Conservation (phyloP, 2,888 invertebrate genomes). For the Noctua pronuba region DNA sequence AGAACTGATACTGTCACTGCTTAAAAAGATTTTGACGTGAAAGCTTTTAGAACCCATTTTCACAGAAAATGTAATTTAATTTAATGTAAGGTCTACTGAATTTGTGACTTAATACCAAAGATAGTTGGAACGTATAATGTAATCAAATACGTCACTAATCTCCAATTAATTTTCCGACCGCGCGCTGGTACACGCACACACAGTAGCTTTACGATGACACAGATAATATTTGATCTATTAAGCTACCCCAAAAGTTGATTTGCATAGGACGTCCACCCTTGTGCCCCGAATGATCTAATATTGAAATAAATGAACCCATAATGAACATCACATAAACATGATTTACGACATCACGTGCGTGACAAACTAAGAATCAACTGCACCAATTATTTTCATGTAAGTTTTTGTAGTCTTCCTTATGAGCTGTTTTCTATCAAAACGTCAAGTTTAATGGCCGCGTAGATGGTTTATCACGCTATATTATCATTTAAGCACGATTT, state of each 20-base stretch:
- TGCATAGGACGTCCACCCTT: conserved; percentile 48
- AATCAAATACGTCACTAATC: conserved; percentile 50
- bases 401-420: conserved; percentile 63
- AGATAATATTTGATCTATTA: conserved; percentile 62
- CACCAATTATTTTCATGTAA: conserved; percentile 64
- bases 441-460: conserved; percentile 39
- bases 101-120: conserved; percentile 28
- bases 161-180: conserved; percentile 61
- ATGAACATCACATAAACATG: conserved; percentile 60
- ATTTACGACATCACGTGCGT: conserved; percentile 65
- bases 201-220: conserved; percentile 47
- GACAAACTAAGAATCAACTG: conserved; percentile 60
- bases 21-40: background rate
- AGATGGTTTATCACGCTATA: conserved; percentile 57
- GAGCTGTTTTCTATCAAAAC: conserved; percentile 51
- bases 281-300: conserved; percentile 57
- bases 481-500: conserved; percentile 49
- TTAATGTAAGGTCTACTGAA: conserved; percentile 16
- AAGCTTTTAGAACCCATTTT: conserved; percentile 9
- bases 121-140: conserved; percentile 27
- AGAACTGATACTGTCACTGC: background rate
- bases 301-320: conserved; percentile 58
- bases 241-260: conserved; percentile 61
- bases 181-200: conserved; percentile 36
- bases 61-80: background rate